Percentiles rank a stretch among this genome's conserved stretches.
phyloP scores from a whole-genome alignment of 2,888 invertebrate species.

The Platyscelio sp. region DNA sequence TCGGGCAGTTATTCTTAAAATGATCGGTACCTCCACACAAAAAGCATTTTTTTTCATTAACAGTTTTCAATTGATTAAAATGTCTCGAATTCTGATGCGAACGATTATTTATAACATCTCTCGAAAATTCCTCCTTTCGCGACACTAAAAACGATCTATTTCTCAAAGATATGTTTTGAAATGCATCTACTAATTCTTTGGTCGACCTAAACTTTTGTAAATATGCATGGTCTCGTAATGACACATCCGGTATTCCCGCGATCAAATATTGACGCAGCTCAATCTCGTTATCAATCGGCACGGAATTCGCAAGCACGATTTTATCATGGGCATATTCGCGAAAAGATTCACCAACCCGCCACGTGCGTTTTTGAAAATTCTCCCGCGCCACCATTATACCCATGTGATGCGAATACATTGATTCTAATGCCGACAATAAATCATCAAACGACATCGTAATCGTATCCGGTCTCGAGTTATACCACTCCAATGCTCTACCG shows the following conservation, averaged over 20 bases:
- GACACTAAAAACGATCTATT: not conserved
- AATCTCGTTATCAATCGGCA: not conserved
- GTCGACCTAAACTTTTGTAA: not conserved
- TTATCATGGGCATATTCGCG: not conserved
- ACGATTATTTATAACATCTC: not conserved
- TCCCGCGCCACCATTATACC: not conserved
- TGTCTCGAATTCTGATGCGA: not conserved
- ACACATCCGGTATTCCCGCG: not conserved
- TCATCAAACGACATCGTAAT: not conserved
- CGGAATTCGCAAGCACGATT: not conserved
- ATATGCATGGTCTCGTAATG: slow-evolving; percentile 1
- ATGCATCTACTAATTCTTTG: not conserved
- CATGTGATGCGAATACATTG: not conserved
- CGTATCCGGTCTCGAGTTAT: not conserved
- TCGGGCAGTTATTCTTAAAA: not conserved
- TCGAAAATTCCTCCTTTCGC: not conserved
- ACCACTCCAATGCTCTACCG: slow-evolving; percentile 8
- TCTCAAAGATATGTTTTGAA: not conserved
- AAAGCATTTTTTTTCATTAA: not conserved
- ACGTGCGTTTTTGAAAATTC: not conserved
- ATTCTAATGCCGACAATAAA: not conserved
- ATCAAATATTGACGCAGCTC: slow-evolving; percentile 2
- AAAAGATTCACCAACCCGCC: not conserved
- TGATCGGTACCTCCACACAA: not conserved
- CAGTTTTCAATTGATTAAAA: not conserved